These are phyloP conservation scores for Gopherus flavomarginatus DNA, from an alignment of 2,113 vertebrate genomes.

Conservation along the genomic window DNA sequence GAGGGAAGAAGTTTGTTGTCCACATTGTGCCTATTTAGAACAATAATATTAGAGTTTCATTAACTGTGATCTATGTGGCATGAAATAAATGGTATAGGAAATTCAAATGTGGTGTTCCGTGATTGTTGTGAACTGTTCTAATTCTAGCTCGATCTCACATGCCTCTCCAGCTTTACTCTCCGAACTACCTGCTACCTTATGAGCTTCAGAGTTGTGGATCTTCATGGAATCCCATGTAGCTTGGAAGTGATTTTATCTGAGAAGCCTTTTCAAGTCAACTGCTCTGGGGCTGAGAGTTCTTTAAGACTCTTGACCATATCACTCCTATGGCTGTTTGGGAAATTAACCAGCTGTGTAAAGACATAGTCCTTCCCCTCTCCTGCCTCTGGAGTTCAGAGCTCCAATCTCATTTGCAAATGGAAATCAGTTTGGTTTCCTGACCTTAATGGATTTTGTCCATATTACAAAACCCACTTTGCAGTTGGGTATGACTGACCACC, in stretches of 20 bases:
- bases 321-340: background rate
- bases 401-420: background rate
- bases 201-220: background rate
- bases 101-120: background rate
- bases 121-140: background rate
- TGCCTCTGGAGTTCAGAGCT: background rate
- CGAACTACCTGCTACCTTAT: background rate
- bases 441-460: background rate
- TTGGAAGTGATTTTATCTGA: background rate
- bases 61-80: background rate
- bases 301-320: background rate
- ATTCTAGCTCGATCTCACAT: too few species aligned
- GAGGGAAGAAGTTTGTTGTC: background rate
- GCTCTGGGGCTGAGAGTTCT: background rate
- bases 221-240: background rate
- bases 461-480: background rate
- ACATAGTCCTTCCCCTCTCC: background rate
- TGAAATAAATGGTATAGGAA: rapidly evolving
- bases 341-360: background rate
- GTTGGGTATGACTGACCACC: background rate
- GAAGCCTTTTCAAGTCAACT: background rate
- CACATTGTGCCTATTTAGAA: background rate
- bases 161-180: background rate
- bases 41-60: background rate
- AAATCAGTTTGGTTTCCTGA: background rate